Percentiles rank a stretch among this genome's conserved stretches.
Conservation (phyloP, 2,113 vertebrate species). For the Stigmatopora nigra region DNA sequence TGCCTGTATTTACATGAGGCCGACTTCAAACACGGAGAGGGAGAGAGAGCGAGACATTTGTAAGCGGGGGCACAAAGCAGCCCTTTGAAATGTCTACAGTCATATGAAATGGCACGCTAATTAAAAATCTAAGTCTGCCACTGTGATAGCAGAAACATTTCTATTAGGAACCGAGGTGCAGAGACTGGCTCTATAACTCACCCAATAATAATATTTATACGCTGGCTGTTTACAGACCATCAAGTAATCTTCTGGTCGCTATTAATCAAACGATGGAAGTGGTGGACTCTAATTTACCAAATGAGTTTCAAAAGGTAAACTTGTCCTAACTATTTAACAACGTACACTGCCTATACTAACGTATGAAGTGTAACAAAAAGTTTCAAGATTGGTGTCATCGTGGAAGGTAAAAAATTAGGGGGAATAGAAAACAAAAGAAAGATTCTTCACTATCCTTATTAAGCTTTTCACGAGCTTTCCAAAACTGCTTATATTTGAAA, state of each 20-base stretch:
- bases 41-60: slow-evolving; percentile 81
- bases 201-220: slow-evolving; percentile 60
- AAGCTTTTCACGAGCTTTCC: too few relatives aligned
- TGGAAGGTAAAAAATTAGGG: too few relatives aligned
- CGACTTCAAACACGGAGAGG: slow-evolving; percentile 89
- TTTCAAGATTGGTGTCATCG: not conserved
- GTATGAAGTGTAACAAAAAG: slow-evolving; percentile 5
- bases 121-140: slow-evolving; percentile 82
- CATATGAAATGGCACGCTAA: slow-evolving; percentile 83
- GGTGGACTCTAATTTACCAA: slow-evolving; percentile 65
- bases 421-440: too few relatives aligned
- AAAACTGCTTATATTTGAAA: too few relatives aligned
- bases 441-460: too few relatives aligned
- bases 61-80: slow-evolving; percentile 84
- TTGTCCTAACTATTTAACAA: slow-evolving; percentile 64
- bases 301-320: slow-evolving; percentile 69
- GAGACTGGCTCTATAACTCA: slow-evolving; percentile 58
- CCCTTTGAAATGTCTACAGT: slow-evolving; percentile 89
- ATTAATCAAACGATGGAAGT: slow-evolving; percentile 66
- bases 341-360: slow-evolving; percentile 63
- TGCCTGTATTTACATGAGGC: slow-evolving; percentile 90
- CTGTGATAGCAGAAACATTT: slow-evolving; percentile 77
- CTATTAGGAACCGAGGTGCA: slow-evolving; percentile 61
- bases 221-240: slow-evolving; percentile 63
- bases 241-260: slow-evolving; percentile 56